phyloP scores from a whole-genome alignment of 2,113 vertebrate genomes.

The Reinhardtius hippoglossoides region DNA sequence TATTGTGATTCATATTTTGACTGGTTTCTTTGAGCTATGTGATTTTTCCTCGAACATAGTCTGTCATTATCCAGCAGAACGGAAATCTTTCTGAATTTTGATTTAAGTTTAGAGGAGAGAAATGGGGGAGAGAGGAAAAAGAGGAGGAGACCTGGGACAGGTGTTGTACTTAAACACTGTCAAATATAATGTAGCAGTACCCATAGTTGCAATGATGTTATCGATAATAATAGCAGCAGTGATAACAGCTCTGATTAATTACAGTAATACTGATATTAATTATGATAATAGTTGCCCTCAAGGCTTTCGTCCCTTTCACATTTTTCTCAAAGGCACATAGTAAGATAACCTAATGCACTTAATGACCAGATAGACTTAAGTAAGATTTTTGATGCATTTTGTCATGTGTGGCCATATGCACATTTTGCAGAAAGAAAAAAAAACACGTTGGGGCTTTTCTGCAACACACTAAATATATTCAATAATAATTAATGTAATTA shows the following conservation, averaged over 20 bases:
- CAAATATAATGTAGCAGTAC: not conserved
- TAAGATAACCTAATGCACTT: not conserved
- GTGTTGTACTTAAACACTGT: not conserved
- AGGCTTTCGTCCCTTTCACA: not conserved
- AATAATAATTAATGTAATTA: too few relatives aligned
- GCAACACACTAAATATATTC: too few relatives aligned
- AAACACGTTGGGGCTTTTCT: too few relatives aligned
- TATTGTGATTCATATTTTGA: too few relatives aligned
- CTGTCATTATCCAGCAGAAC: too few relatives aligned
- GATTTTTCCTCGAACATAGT: too few relatives aligned
- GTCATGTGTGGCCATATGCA: not conserved
- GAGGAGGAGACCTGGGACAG: too few relatives aligned
- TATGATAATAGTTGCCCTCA: not conserved
- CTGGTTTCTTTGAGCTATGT: too few relatives aligned
- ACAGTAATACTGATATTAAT: not conserved
- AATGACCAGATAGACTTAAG: not conserved
- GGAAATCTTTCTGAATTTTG: too few relatives aligned
- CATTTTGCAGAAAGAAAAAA: not conserved
- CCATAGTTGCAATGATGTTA: not conserved
- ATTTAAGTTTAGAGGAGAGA: too few relatives aligned
- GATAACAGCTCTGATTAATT: not conserved
- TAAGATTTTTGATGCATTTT: not conserved
- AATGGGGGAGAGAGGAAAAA: too few relatives aligned
- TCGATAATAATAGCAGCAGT: not conserved
- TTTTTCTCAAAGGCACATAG: not conserved